Percentiles rank a stretch among this genome's conserved stretches.
Evolutionary conservation across 2,888 invertebrate species (phyloP).

Genomic region (Elmis aenea): DNA sequence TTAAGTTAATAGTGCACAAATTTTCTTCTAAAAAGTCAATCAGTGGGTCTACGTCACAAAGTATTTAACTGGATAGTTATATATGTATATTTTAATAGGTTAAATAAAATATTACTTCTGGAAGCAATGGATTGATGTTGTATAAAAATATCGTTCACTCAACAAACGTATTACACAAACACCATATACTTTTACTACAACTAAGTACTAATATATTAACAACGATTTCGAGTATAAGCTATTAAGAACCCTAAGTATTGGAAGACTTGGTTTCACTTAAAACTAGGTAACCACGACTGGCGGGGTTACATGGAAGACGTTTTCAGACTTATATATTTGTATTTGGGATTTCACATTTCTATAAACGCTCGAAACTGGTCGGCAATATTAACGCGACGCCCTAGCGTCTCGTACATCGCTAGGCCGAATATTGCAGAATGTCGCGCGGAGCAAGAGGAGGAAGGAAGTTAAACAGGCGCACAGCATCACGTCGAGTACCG

Average conservation of each 20-base stretch:
- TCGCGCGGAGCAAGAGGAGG: constrained; percentile 18
- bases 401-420: constrained; percentile 18
- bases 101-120: too few species aligned
- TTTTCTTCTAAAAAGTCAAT: not conserved
- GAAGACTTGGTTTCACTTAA: constrained; percentile 50
- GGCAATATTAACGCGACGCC: constrained; percentile 21
- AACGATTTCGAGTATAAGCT: too few species aligned
- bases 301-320: constrained; percentile 48
- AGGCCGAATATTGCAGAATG: too few species aligned
- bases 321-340: constrained; percentile 44
- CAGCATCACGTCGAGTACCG: constrained; percentile 31
- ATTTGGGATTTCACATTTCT: constrained; percentile 27
- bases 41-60: not conserved
- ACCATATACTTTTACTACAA: too few species aligned
- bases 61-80: too few species aligned
- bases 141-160: too few species aligned
- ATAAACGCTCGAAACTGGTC: constrained; percentile 2
- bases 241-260: constrained; percentile 42
- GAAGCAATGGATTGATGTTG: too few species aligned
- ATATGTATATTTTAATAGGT: too few species aligned
- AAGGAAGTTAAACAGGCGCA: constrained; percentile 29
- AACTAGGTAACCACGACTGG: constrained; percentile 36
- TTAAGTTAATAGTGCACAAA: constrained; percentile 1
- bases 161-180: too few species aligned
- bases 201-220: too few species aligned